phyloP scores from a whole-genome alignment of 2,113 vertebrate species.

The Pygoscelis antarcticus region DNA sequence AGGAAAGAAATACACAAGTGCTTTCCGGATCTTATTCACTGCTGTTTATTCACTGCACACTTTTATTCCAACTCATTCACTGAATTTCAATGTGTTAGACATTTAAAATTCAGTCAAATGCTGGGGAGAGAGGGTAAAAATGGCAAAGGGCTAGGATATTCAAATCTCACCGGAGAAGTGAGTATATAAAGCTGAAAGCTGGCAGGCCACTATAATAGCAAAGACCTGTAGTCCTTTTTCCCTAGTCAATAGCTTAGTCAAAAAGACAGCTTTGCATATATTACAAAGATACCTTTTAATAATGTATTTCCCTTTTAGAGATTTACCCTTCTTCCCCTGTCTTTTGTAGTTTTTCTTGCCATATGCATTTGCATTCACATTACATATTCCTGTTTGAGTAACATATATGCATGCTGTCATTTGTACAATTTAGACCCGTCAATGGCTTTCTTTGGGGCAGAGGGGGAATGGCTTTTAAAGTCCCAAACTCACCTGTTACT shows the following conservation, averaged over 20 bases:
- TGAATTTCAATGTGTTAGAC: slow-evolving; percentile 62
- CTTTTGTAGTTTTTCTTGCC: background rate
- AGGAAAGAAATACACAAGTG: slow-evolving; percentile 56
- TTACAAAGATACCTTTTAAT: slow-evolving; percentile 8
- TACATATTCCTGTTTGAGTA: background rate
- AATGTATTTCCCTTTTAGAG: background rate
- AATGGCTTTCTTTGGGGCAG: background rate
- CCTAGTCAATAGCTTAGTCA: slow-evolving; percentile 32
- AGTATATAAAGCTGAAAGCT: slow-evolving; percentile 38
- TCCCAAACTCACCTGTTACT: background rate
- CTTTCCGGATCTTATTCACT: slow-evolving; percentile 61
- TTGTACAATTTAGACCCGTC: background rate
- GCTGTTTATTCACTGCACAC: slow-evolving; percentile 65
- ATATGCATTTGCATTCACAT: background rate
- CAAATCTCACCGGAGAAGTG: background rate
- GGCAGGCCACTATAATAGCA: background rate
- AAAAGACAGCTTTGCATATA: slow-evolving; percentile 41
- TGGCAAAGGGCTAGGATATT: slow-evolving; percentile 43
- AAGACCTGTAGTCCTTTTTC: slow-evolving; percentile 18
- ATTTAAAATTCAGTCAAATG: slow-evolving; percentile 47
- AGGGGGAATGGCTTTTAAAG: background rate
- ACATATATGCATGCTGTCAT: background rate
- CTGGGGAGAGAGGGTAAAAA: slow-evolving; percentile 16
- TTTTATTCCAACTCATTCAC: slow-evolving; percentile 53
- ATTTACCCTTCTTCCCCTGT: background rate